A percentile compares a stretch with the other conserved stretches of the same genome.
Evolutionary conservation across 2,113 vertebrate species (phyloP).

Genomic region (Corythornis vintsioides): DNA sequence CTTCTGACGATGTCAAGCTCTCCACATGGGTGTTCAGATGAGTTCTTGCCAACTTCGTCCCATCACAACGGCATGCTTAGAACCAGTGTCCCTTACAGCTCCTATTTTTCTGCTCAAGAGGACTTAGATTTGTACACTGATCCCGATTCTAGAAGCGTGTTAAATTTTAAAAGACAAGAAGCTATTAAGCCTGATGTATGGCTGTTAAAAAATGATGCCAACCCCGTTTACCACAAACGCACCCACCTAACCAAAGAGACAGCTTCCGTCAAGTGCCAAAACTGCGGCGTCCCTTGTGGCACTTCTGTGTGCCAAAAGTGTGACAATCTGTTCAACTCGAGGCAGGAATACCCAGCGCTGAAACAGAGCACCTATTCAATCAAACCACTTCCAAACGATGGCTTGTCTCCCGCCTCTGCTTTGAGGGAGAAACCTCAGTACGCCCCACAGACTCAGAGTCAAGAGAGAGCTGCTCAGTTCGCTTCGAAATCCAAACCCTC

Average conservation of each 20-base stretch:
- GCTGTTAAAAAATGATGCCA: constrained; percentile 74
- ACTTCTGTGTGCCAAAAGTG: constrained; percentile 90
- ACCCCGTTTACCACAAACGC: constrained; percentile 77
- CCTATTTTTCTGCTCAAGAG: constrained; percentile 88
- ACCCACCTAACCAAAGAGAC: constrained; percentile 81
- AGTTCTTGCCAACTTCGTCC: constrained; percentile 84
- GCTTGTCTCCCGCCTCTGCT: constrained; percentile 49
- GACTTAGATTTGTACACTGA: constrained; percentile 96
- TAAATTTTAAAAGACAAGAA: constrained; percentile 83
- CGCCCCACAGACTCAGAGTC: constrained; percentile 78
- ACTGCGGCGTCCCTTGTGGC: constrained; percentile 85
- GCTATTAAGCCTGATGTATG: constrained; percentile 74
- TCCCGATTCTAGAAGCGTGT: constrained; percentile 79
- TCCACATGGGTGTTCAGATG: constrained; percentile 83
- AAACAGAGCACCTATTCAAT: constrained; percentile 74
- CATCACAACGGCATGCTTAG: constrained; percentile 78
- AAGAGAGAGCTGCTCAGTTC: constrained; percentile 83
- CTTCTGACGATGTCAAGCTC: constrained; percentile 86
- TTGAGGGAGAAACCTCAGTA: constrained; percentile 76
- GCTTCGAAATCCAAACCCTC: constrained; percentile 72
- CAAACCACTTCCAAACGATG: constrained; percentile 70
- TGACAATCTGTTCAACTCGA: constrained; percentile 72
- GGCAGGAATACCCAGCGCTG: constrained; percentile 75
- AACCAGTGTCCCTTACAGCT: constrained; percentile 78
- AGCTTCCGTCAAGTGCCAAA: constrained; percentile 88